Base-by-base conservation (phyloP, 2,797 vertebrate species). In the Aulostomus chinensis region DNA sequence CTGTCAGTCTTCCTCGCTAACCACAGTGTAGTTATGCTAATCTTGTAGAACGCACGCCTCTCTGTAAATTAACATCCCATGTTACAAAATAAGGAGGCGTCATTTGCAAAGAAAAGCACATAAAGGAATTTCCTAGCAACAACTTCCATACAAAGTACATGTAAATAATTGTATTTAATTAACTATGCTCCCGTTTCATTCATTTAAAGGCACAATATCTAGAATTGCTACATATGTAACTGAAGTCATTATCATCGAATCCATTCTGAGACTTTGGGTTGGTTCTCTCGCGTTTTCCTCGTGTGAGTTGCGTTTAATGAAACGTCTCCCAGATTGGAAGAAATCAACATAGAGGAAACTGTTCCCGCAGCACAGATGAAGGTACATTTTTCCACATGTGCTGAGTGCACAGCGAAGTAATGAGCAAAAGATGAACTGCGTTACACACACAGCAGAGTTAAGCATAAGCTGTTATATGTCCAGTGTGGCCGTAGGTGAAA, bases 241-340 rank as follows among this genome's bases (percentile, higher is more conserved):
- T 11, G 9, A 36, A 7, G 22, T 32, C 15, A 30, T 53, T 43
- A 24, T 32, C 43, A 12, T 32, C n/a, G 5, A 28, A 38, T 50
- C 6, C 13, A 30, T 39, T 52, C 48, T 40, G 10, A 49, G 9
- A 32, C 7, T 37, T 7, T 30, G 4, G 9, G 11, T 20, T 48
- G 32, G 45, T 38, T 14, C 25, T n/a, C n/a, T n/a, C n/a, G n/a
- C n/a, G n/a, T 49, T 62, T 50, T 41, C 9, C n/a, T 16, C 28
- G 21, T 37, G 21, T 33, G 13, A 54, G 36, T 12, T 25, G 28
- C 14, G 5, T 26, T 9, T 29, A 3, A 0, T 6, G 15, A 9
- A 18, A 8, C 22, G 15, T 8, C 53, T 35, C 34, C 21, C 36
- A 32, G n/a, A n/a, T n/a, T n/a, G n/a, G 4, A 49, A 34, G 22